Base-by-base conservation (phyloP, 1,140 invertebrate genomes). In the Diorhabda elongata region DNA sequence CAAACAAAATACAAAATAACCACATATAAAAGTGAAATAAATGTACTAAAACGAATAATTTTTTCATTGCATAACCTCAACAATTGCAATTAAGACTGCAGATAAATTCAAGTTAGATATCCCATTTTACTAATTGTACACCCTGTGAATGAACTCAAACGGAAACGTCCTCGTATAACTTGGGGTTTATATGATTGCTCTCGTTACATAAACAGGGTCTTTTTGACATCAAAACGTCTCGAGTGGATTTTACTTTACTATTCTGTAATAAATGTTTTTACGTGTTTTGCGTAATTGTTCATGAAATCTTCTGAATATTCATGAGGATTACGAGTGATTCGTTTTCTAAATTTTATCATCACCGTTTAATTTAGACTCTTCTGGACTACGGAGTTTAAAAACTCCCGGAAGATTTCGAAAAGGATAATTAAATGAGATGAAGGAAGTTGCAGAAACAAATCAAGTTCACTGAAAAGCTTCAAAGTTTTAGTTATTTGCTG, bases 231-330 rank as follows among this genome's bases (percentile, higher is more conserved):
- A 52, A 52, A 6, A 52, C 6, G 47, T 4, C 47, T 52, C 47
- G 47, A n/a, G 47, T 52, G 47, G 47, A 52, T 52, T 52, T 52
- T 52, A 52, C 47, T 52, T 52, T 52, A 52, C 47, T 52, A 4
- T n/a, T 52, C 47, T 6, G 47, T 52, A 52, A 52, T 52, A 52
- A 52, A 52, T 52, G 47, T 52, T 52, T 52, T 52, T 52, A 52
- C 47, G 47, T 52, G 47, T 52, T 52, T 52, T 52, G 47, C n/a
- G 47, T 52, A 52, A 52, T 52, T 52, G 47, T 52, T 52, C 47
- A 52, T 52, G 47, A 52, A n/a, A 6, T 52, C 6, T 52, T 3
- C 47, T 52, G 47, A 52, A 52, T 52, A 52, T 52, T 52, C 47
- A 52, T 52, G 47, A 52, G 47, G 47, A 52, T n/a, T 52, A 52